Percentiles rank a stretch among this genome's conserved stretches.
Conservation (phyloP, 2,888 invertebrate genomes). For the Kryphioiulus occultus region DNA sequence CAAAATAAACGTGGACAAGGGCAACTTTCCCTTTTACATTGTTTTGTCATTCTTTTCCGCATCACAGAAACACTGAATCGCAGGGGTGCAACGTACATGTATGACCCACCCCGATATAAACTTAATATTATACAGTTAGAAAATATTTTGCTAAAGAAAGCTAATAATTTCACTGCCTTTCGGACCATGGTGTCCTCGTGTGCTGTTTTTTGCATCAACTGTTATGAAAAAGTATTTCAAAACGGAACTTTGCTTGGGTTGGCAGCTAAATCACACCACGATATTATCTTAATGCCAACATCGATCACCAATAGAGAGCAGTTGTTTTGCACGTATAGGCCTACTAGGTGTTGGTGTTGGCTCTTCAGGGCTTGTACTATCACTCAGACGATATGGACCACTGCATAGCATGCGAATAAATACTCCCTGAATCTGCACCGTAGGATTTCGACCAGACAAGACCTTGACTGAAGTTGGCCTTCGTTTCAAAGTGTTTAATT, state of each 20-base stretch:
- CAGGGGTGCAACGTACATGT: too few species aligned
- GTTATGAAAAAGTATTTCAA: background rate
- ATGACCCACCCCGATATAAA: background rate
- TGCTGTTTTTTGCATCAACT: background rate
- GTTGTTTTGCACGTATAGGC: background rate
- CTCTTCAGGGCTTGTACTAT: background rate
- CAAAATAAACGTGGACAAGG: background rate
- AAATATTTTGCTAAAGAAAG: background rate
- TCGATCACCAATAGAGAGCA: background rate
- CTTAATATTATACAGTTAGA: background rate
- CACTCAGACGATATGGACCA: background rate
- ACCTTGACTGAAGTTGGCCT: background rate
- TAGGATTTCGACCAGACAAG: background rate
- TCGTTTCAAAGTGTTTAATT: background rate
- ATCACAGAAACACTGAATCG: too few species aligned
- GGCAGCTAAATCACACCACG: background rate
- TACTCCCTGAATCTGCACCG: background rate
- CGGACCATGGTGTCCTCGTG: background rate
- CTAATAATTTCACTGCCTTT: too few species aligned
- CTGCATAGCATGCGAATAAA: background rate
- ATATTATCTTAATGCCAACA: background rate
- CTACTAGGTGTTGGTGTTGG: too few species aligned
- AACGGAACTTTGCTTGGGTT: background rate
- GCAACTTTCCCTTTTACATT: background rate
- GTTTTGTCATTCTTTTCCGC: background rate